These are phyloP conservation scores for Drosophila kepulauana DNA, from an alignment of 1,140 invertebrate genomes.

Conservation along the genomic window DNA sequence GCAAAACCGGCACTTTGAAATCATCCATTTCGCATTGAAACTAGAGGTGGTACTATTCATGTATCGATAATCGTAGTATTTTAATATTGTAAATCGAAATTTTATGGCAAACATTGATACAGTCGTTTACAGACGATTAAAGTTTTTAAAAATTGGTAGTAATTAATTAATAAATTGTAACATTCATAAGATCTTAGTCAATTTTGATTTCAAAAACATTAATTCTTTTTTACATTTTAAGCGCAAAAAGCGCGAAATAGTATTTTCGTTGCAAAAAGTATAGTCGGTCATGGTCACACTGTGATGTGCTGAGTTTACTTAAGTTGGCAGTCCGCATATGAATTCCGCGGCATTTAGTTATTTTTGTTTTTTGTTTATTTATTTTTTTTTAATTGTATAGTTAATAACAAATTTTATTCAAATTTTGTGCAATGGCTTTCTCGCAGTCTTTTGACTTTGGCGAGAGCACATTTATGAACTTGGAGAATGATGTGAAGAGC, in stretches of 20 bases:
- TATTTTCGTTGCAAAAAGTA: neutral
- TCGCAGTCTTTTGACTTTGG: constrained; percentile 78
- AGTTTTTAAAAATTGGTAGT: too few relatives aligned
- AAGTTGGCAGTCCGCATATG: constrained; percentile 34
- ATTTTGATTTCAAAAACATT: too few relatives aligned
- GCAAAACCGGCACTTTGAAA: constrained; percentile 68
- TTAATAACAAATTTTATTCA: neutral
- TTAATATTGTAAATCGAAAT: too few relatives aligned
- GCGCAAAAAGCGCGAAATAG: too few relatives aligned
- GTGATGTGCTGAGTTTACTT: too few relatives aligned
- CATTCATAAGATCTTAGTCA: too few relatives aligned
- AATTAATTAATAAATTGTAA: too few relatives aligned
- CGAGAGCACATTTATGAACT: constrained; percentile 72
- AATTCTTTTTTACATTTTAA: too few relatives aligned
- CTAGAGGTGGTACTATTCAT: neutral
- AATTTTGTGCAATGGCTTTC: constrained; percentile 60
- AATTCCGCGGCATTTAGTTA: constrained; percentile 19
- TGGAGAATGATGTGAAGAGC: constrained; percentile 57
- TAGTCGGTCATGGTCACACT: too few relatives aligned
- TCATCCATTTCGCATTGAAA: constrained; percentile 66
- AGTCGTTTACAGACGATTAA: too few relatives aligned
- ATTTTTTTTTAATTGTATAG: constrained; percentile 24
- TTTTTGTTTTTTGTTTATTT: constrained; percentile 28
- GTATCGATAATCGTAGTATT: too few relatives aligned
- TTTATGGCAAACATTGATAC: neutral